Conservation (phyloP, 53 echinoderm and acorn worm genomes). For the Crossaster papposus region DNA sequence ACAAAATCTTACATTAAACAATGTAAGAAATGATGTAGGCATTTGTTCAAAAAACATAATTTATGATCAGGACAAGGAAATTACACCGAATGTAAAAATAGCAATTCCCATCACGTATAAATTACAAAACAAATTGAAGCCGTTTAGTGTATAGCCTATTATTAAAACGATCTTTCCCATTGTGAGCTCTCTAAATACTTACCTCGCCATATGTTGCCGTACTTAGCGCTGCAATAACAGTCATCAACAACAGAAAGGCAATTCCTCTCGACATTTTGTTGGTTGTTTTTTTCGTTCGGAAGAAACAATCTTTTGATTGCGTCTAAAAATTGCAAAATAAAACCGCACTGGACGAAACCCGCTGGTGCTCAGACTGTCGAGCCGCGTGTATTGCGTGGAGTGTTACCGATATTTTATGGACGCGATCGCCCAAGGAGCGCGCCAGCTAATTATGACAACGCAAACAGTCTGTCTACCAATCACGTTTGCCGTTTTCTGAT, state of each 20-base stretch:
- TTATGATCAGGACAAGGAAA: too few species aligned
- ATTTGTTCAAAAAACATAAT: too few species aligned
- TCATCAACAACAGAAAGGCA: conserved; percentile 17
- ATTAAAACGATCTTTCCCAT: not conserved
- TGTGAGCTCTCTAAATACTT: not conserved
- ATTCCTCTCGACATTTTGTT: conserved; percentile 22
- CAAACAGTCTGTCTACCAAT: not conserved
- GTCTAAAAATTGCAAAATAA: not conserved
- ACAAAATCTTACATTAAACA: not conserved
- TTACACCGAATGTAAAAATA: too few species aligned
- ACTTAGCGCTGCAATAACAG: conserved; percentile 37
- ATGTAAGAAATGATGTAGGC: too few species aligned
- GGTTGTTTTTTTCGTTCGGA: not conserved
- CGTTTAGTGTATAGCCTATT: too few species aligned
- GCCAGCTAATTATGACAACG: not conserved
- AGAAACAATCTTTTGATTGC: not conserved
- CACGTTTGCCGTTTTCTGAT: not conserved
- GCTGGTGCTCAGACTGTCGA: not conserved
- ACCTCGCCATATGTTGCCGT: conserved; percentile 56
- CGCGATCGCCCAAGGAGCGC: conserved; percentile 11
- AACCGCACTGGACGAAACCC: not conserved
- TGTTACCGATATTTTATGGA: conserved; percentile 6
- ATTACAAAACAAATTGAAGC: too few species aligned
- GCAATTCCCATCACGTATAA: too few species aligned
- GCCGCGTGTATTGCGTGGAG: not conserved